phyloP scores from a whole-genome alignment of 2,888 invertebrate genomes.

The Psylliodes chrysocephalus region DNA sequence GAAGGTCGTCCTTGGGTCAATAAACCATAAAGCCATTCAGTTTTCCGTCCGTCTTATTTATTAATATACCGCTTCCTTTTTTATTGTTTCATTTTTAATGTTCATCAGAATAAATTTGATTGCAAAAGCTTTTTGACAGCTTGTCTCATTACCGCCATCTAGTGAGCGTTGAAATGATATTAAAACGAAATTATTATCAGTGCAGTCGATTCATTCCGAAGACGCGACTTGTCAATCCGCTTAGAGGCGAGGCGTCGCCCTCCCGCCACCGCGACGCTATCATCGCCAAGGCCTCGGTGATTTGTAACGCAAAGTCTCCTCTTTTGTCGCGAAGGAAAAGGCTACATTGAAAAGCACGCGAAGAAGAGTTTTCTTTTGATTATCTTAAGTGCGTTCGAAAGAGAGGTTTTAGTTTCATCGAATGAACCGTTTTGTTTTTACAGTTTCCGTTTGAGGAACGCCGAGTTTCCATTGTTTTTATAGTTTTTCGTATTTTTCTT shows the following conservation, averaged over 20 bases:
- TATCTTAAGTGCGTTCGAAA: conserved; percentile 25
- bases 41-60: too few species aligned
- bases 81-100: too few species aligned
- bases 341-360: conserved; percentile 22
- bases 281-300: conserved; percentile 16
- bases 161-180: too few species aligned
- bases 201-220: background rate
- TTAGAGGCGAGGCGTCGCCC: conserved; percentile 15
- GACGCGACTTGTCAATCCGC: conserved; percentile 26
- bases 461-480: background rate
- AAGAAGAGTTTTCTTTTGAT: conserved; percentile 32
- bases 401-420: conserved; percentile 13
- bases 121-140: too few species aligned
- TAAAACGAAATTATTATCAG: too few species aligned
- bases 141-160: too few species aligned
- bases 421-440: conserved; percentile 17
- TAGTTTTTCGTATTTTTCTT: too few species aligned
- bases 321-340: conserved; percentile 12
- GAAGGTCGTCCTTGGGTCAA: too few species aligned
- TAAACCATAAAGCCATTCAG: too few species aligned
- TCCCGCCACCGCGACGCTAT: conserved; percentile 10
- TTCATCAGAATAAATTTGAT: too few species aligned
- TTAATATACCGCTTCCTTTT: too few species aligned
- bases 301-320: conserved; percentile 23
- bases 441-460: background rate